These are phyloP conservation scores for Thalpophila matura DNA, from an alignment of 2,888 invertebrate genomes.

Conservation along the genomic window DNA sequence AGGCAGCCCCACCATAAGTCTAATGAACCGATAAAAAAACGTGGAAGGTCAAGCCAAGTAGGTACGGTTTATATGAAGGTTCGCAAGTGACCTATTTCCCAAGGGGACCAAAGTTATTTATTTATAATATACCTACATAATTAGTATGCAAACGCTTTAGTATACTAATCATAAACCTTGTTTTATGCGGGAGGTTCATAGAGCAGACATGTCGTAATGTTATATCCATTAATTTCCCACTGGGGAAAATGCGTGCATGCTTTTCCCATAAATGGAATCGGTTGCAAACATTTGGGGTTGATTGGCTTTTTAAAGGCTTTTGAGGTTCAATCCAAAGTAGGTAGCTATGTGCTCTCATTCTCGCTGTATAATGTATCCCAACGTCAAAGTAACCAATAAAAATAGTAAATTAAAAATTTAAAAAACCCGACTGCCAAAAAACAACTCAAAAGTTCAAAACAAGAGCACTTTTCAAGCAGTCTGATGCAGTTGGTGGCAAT, in stretches of 20 bases:
- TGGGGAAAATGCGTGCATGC: background rate
- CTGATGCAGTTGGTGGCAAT: no score
- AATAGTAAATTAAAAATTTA: no score
- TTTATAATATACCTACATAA: conserved; percentile 26
- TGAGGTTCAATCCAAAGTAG: no score
- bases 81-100: conserved; percentile 47
- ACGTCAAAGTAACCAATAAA: no score
- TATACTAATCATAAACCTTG: conserved; percentile 29
- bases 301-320: no score
- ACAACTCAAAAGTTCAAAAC: no score
- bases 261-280: background rate
- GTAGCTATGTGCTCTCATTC: no score
- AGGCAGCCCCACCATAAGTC: conserved; percentile 12
- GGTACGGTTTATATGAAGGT: conserved; percentile 35
- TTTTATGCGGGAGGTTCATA: conserved; percentile 5
- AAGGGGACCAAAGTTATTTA: conserved; percentile 29
- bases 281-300: background rate
- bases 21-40: conserved; percentile 52
- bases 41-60: conserved; percentile 42
- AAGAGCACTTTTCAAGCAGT: no score
- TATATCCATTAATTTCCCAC: background rate
- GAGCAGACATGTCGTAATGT: background rate
- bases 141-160: conserved; percentile 30
- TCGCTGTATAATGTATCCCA: no score
- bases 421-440: no score